Evolutionary conservation across 2,888 invertebrate species (phyloP).

Genomic region (Hymenopus coronatus): DNA sequence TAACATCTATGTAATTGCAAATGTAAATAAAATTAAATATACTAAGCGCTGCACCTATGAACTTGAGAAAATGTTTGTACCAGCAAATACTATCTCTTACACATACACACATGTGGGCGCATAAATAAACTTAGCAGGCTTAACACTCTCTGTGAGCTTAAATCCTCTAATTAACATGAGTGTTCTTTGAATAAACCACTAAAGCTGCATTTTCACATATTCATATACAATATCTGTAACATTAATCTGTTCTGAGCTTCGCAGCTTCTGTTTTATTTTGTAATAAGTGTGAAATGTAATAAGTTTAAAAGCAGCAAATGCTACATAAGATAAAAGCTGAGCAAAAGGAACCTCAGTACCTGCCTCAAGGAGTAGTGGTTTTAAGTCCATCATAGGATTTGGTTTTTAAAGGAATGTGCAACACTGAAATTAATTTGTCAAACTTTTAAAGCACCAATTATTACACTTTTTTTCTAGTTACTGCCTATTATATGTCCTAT

Average conservation of each 20-base stretch:
- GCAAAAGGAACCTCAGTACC: background rate
- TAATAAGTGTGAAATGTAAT: background rate
- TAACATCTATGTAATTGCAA: background rate
- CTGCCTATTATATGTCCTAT: background rate
- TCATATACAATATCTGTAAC: background rate
- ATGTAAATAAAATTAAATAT: background rate
- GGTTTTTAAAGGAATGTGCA: background rate
- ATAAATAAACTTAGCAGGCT: background rate
- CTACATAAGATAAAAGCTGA: background rate
- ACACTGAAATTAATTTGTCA: background rate
- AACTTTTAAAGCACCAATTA: background rate
- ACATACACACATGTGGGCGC: background rate
- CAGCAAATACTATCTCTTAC: background rate
- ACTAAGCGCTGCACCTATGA: background rate
- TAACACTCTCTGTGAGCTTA: background rate
- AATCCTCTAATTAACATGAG: background rate
- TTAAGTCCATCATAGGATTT: background rate
- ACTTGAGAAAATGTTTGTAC: background rate
- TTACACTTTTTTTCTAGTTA: background rate
- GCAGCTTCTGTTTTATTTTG: too few relatives aligned
- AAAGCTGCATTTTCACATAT: background rate
- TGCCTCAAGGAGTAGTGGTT: background rate
- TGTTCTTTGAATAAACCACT: background rate
- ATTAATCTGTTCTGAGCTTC: background rate
- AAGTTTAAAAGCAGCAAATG: background rate